phyloP scores from a whole-genome alignment of 2,113 vertebrate genomes.

The Cottus gobio region DNA sequence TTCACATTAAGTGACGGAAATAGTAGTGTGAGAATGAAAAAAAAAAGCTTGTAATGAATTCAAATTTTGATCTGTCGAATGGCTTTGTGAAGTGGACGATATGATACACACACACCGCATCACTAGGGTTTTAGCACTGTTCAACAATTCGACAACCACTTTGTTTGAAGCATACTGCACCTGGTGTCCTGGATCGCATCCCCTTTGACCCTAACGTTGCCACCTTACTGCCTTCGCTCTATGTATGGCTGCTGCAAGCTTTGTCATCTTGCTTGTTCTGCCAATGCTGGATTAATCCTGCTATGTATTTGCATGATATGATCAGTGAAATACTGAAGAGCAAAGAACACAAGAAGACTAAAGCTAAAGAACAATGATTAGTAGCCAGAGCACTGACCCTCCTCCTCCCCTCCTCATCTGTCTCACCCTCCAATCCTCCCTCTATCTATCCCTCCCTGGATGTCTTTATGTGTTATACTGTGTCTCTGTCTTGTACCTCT shows the following conservation, averaged over 20 bases:
- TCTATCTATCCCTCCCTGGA: conserved; percentile 21
- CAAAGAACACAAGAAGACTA: conserved; percentile 22
- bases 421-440: conserved; percentile 25
- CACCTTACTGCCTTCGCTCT: conserved; percentile 40
- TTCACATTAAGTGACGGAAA: neutral
- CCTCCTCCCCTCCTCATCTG: conserved; percentile 44
- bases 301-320: conserved; percentile 57
- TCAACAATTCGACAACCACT: neutral
- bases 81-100: neutral
- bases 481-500: conserved; percentile 35
- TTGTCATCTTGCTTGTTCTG: conserved; percentile 55
- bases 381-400: conserved; percentile 41
- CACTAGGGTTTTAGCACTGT: neutral
- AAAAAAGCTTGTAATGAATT: no score
- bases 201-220: neutral
- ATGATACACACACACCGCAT: neutral
- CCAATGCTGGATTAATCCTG: conserved; percentile 52
- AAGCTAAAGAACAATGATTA: conserved; percentile 16
- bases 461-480: conserved; percentile 40
- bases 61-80: neutral
- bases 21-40: no score
- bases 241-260: conserved; percentile 62
- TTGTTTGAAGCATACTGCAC: conserved; percentile 46
- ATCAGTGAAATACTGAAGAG: conserved; percentile 34
- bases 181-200: neutral